Conservation (phyloP, 2,797 vertebrate species). For the Siniperca scherzeri region DNA sequence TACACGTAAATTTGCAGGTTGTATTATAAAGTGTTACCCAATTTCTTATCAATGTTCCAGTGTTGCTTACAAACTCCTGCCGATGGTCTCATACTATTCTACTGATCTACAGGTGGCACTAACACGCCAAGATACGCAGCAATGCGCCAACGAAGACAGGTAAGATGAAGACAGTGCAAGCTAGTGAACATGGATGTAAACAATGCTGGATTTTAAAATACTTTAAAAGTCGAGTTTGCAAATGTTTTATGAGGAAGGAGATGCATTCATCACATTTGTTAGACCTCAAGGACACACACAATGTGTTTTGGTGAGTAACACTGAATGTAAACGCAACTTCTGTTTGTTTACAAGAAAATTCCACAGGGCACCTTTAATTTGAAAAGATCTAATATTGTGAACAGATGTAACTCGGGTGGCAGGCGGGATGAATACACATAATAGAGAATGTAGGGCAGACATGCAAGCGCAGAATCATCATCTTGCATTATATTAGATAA, state of each 20-base stretch:
- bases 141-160: not conserved
- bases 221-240: not conserved
- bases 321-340: not conserved
- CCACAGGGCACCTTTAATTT: not conserved
- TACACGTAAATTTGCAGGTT: not conserved
- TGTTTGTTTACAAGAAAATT: not conserved
- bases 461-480: constrained; percentile 18
- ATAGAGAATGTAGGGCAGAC: not conserved
- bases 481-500: constrained; percentile 25
- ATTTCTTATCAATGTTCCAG: not conserved
- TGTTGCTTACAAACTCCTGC: not conserved
- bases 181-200: not conserved
- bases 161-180: not conserved
- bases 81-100: not conserved
- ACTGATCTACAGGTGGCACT: not conserved
- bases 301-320: not conserved
- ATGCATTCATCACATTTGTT: not conserved
- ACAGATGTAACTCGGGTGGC: not conserved
- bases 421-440: not conserved
- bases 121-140: not conserved
- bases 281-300: not conserved
- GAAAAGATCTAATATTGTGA: not conserved
- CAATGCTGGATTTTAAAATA: not conserved
- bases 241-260: not conserved
- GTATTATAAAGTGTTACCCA: not conserved